A percentile compares a stretch with the other conserved stretches of the same genome.
phyloP scores from a whole-genome alignment of 1,140 invertebrate species.

The Trypoxylus dichotomus region DNA sequence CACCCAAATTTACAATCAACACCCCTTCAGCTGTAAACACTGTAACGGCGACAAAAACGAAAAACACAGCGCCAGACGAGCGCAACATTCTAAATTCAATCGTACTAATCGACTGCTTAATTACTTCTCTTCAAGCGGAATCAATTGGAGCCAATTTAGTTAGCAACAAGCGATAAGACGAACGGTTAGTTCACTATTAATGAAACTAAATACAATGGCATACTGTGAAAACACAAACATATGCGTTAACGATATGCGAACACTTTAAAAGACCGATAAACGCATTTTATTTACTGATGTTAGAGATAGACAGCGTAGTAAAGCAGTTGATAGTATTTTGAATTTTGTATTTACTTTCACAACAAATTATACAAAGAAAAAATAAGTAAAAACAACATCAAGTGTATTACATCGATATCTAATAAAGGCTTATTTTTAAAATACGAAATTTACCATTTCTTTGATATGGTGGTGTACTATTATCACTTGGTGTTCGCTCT shows the following conservation, averaged over 20 bases:
- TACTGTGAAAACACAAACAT: neutral
- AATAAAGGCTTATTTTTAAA: neutral
- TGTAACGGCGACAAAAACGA: neutral
- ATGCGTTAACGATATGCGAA: neutral
- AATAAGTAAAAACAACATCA: too few relatives aligned
- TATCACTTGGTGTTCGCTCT: neutral
- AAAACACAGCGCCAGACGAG: neutral
- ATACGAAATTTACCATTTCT: neutral
- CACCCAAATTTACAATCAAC: slow-evolving; percentile 33
- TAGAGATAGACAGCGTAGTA: too few relatives aligned
- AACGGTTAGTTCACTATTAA: neutral
- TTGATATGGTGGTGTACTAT: neutral
- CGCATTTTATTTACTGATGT: too few relatives aligned
- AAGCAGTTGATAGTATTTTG: neutral
- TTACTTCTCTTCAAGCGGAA: neutral
- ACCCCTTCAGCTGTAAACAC: neutral
- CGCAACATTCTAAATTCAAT: neutral
- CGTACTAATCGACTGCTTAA: neutral
- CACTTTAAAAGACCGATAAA: too few relatives aligned
- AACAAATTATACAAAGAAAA: too few relatives aligned
- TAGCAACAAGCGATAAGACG: neutral
- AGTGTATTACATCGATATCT: too few relatives aligned
- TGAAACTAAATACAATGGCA: neutral
- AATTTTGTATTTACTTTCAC: too few relatives aligned
- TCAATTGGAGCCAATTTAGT: neutral